Evolutionary conservation across 1,140 invertebrate species (phyloP).

Genomic region (Dreissena rostriformis): DNA sequence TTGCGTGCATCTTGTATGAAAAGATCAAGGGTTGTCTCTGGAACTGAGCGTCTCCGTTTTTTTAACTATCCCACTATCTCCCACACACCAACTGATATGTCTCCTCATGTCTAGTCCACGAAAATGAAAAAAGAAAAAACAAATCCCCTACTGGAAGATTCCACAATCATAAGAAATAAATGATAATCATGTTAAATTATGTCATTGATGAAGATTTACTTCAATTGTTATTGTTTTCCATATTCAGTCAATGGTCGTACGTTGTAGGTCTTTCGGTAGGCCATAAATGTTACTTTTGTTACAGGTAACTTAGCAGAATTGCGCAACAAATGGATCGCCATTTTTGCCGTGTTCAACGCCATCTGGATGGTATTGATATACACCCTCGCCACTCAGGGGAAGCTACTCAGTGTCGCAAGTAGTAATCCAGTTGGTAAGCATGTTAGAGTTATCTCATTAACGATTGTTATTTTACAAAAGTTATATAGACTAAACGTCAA

Average conservation of each 20-base stretch:
- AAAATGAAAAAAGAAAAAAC: too few relatives aligned
- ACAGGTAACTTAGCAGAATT: conserved; percentile 67
- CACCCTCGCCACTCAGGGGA: conserved; percentile 63
- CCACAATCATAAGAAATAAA: too few relatives aligned
- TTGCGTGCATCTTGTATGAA: too few relatives aligned
- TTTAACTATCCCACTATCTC: too few relatives aligned
- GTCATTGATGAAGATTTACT: neutral
- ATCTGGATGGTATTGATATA: conserved; percentile 71
- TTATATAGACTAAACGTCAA: too few relatives aligned
- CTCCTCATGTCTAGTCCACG: too few relatives aligned
- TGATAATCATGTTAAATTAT: neutral
- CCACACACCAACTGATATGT: too few relatives aligned
- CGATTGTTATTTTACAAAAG: too few relatives aligned
- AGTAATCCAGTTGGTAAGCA: conserved; percentile 72
- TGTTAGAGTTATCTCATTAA: neutral
- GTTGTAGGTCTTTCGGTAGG: neutral
- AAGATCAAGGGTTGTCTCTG: too few relatives aligned
- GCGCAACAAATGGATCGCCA: conserved; percentile 67
- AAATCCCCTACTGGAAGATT: too few relatives aligned
- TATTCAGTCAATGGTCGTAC: neutral
- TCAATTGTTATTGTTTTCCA: neutral
- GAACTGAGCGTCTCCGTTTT: neutral
- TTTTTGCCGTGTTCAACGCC: conserved; percentile 67
- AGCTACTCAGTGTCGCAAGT: conserved; percentile 64
- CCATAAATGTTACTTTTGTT: conserved; percentile 11